Percentiles rank a stretch among this genome's conserved stretches.
Evolutionary conservation across 2,888 invertebrate species (phyloP).

Genomic region (Tipula lateralis): DNA sequence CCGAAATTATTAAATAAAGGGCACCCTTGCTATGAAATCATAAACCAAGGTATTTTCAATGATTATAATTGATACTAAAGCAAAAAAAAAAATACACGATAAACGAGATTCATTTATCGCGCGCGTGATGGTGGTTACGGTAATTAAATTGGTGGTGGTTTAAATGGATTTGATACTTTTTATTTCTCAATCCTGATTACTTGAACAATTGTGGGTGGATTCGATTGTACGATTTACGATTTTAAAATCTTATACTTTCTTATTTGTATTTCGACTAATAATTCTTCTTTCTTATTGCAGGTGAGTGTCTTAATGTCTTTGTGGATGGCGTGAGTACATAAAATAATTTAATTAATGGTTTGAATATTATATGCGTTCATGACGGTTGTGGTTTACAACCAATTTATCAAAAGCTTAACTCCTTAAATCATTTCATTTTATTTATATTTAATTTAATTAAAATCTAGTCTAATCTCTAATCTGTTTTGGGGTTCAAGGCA

Average conservation of each 20-base stretch:
- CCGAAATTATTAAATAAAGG: not conserved
- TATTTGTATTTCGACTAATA: not conserved
- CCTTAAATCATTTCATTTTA: no score
- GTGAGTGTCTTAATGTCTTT: not conserved
- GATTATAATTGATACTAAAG: not conserved
- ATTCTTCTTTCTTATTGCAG: not conserved
- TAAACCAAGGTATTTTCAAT: constrained; percentile 19
- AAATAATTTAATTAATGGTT: not conserved
- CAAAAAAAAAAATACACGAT: not conserved
- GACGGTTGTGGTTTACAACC: no score
- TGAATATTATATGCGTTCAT: no score
- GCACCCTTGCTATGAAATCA: not conserved
- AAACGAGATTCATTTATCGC: not conserved
- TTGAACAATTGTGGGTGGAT: not conserved
- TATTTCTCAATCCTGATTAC: not conserved
- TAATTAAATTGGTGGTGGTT: not conserved
- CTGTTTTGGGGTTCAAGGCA: no score
- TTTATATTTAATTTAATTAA: no score
- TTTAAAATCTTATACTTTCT: not conserved
- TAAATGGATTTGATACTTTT: not conserved
- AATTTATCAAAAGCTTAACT: no score
- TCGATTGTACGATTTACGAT: not conserved
- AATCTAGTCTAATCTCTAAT: no score
- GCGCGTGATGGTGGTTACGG: not conserved
- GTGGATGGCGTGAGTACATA: not conserved